These are phyloP conservation scores for Tautogolabrus adspersus DNA, from an alignment of 2,113 vertebrate genomes.

Conservation along the genomic window DNA sequence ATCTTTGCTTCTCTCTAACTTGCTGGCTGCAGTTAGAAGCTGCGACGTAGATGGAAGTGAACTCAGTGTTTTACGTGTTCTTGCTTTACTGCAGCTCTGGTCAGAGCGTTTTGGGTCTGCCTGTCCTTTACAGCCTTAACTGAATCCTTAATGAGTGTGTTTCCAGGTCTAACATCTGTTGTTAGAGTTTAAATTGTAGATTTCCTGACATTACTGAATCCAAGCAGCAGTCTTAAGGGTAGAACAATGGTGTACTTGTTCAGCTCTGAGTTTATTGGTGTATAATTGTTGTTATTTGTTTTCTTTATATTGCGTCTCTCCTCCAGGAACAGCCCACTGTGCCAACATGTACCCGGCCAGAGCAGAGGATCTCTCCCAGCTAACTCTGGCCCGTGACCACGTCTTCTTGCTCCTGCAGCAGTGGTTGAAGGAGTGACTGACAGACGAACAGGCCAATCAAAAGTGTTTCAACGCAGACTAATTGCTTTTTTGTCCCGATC, in stretches of 20 bases:
- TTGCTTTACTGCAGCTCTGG: no score
- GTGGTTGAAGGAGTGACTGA: constrained; percentile 73
- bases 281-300: constrained; percentile 30
- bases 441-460: background rate
- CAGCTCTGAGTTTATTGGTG: constrained; percentile 32
- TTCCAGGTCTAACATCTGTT: background rate
- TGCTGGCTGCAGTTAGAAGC: no score
- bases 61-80: no score
- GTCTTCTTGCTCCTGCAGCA: constrained; percentile 75
- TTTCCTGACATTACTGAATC: background rate
- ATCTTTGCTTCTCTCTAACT: no score
- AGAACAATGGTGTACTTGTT: constrained; percentile 47
- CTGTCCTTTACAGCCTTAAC: no score
- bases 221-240: background rate
- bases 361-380: constrained; percentile 69
- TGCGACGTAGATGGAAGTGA: no score
- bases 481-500: constrained; percentile 8
- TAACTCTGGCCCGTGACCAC: constrained; percentile 73
- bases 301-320: constrained; percentile 7
- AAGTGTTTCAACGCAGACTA: background rate
- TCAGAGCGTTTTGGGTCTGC: no score
- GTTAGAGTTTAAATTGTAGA: background rate
- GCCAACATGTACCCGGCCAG: constrained; percentile 79
- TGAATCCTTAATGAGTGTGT: no score
- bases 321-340: constrained; percentile 81